Evolutionary conservation across 2,888 invertebrate species (phyloP), one percentile per base, ranked within the genome.

Genomic region (Amaurobius ferox): DNA sequence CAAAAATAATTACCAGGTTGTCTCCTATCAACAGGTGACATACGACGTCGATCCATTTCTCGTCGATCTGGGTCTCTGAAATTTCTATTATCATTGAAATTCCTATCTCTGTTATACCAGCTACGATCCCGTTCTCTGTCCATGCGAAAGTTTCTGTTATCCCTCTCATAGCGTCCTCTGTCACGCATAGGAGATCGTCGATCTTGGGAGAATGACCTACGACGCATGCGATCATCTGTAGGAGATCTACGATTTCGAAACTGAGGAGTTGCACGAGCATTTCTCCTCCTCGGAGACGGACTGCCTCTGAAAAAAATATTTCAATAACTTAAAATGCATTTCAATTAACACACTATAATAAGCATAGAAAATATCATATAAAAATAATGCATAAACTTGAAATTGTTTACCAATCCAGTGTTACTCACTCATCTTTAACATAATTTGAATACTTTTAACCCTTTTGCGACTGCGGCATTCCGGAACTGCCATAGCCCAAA

Each of bases 201-300:
- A 35, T 87, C 87, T 13, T 40, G 71, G 1, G 83, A 83, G 48
- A 72, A 83, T 6, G 87, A 83, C 2, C 83, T 39, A 2, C 79
- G 44, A 0, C 87, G 73, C 62, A 78, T 76, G n/a, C 87, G 30
- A 29, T 87, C 87, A 55, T 85, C 85, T 32, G 87, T 87, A 13
- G 87, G 87, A 13, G 80, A 81, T 23, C 81, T 64, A 30, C 79
- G 61, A 32, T 70, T 79, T 1, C 79, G 40, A 13, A 61, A 61
- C 13, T 35, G 74, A 0, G 87, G 76, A 11, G 74, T 55, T 3
- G 62, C 68, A 7, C 83, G 55, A 29, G 68, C 44, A 66, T 78
- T 78, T 11, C 88, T 55, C 23, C 68, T 62, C 30, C 80, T 39
- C 11, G 87, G 81, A 7, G 81, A 78, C 26, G 28, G n/a, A 40